Conservation (phyloP, 2,888 invertebrate genomes). For the Choristoneura rosaceana region DNA sequence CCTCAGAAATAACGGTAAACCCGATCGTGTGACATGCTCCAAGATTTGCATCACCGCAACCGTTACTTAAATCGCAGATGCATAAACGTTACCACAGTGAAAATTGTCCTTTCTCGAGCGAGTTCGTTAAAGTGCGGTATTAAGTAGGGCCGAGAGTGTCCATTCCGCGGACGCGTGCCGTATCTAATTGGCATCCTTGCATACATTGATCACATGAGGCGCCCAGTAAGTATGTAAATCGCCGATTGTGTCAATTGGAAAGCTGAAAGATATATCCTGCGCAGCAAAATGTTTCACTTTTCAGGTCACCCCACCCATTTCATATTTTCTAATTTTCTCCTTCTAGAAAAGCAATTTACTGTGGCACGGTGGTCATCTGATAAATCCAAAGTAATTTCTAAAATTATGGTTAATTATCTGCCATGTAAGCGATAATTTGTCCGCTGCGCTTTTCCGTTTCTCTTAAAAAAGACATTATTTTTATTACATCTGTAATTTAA, state of each 20-base stretch:
- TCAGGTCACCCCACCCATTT: slow-evolving; percentile 64
- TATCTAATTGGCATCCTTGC: slow-evolving; percentile 78
- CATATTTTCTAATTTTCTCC: slow-evolving; percentile 70
- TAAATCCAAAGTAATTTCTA: slow-evolving; percentile 50
- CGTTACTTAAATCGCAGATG: slow-evolving; percentile 61
- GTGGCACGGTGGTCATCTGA: slow-evolving; percentile 55
- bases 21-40: slow-evolving; percentile 59
- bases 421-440: slow-evolving; percentile 36
- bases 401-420: slow-evolving; percentile 49
- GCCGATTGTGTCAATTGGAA: slow-evolving; percentile 64
- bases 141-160: slow-evolving; percentile 56
- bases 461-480: slow-evolving; percentile 35
- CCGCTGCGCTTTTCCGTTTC: slow-evolving; percentile 32
- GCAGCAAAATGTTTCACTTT: slow-evolving; percentile 67
- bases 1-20: slow-evolving; percentile 62
- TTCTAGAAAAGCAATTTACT: slow-evolving; percentile 48
- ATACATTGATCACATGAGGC: slow-evolving; percentile 68
- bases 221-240: slow-evolving; percentile 65
- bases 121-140: slow-evolving; percentile 51
- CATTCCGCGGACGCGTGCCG: slow-evolving; percentile 64
- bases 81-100: slow-evolving; percentile 53
- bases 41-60: slow-evolving; percentile 66
- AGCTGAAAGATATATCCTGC: slow-evolving; percentile 66
- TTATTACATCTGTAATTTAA: neutral
- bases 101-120: slow-evolving; percentile 66